phyloP scores from a whole-genome alignment of 2,888 invertebrate species.

The Cynaeus angustus region DNA sequence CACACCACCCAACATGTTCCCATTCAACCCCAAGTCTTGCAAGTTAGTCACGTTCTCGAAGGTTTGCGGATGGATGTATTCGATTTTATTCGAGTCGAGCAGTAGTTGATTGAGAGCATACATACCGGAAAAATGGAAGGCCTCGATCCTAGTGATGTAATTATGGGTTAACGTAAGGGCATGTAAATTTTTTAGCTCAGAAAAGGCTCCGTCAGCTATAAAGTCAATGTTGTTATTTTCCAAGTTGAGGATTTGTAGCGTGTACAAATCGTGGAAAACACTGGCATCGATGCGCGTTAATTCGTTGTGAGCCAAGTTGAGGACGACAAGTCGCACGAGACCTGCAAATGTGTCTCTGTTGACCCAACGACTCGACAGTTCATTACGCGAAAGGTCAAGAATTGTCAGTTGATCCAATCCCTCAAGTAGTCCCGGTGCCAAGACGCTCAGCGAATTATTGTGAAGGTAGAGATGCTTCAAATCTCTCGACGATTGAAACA shows the following conservation, averaged over 20 bases:
- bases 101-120: slow-evolving; percentile 83
- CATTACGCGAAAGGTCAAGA: slow-evolving; percentile 83
- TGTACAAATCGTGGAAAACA: slow-evolving; percentile 84
- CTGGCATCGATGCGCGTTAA: slow-evolving; percentile 82
- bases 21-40: slow-evolving; percentile 84
- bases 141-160: slow-evolving; percentile 80
- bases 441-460: slow-evolving; percentile 84
- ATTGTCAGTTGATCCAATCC: slow-evolving; percentile 83
- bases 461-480: slow-evolving; percentile 83
- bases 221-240: slow-evolving; percentile 82
- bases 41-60: slow-evolving; percentile 86
- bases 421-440: slow-evolving; percentile 84
- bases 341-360: slow-evolving; percentile 85
- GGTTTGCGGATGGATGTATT: slow-evolving; percentile 79
- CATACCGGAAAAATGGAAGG: slow-evolving; percentile 82
- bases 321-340: slow-evolving; percentile 81
- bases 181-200: slow-evolving; percentile 84
- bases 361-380: slow-evolving; percentile 85
- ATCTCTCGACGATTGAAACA: slow-evolving; percentile 83
- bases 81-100: slow-evolving; percentile 83
- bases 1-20: slow-evolving; percentile 81
- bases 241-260: slow-evolving; percentile 83
- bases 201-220: slow-evolving; percentile 84
- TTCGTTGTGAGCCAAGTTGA: slow-evolving; percentile 84
- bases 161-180: slow-evolving; percentile 84